phyloP scores from a whole-genome alignment of 1,140 invertebrate genomes.

The Cotesia vestalis region DNA sequence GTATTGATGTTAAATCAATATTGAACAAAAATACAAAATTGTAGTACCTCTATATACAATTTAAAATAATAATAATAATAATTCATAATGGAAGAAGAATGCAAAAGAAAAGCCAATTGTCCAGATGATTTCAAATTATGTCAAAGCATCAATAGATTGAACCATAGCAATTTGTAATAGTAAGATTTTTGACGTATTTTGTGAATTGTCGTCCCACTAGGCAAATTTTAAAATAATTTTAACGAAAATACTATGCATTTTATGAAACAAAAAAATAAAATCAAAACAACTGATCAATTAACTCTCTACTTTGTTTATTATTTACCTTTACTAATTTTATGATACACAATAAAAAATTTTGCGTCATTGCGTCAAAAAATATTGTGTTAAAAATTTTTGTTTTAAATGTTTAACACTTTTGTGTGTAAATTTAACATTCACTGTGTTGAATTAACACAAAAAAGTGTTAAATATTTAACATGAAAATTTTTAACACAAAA shows the following conservation, averaged over 20 bases:
- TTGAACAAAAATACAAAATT: constrained; percentile 24
- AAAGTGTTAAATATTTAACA: too few relatives aligned
- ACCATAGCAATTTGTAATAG: constrained; percentile 7
- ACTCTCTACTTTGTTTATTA: not conserved
- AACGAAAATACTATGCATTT: constrained; percentile 46
- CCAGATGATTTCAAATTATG: constrained; percentile 27
- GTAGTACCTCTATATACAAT: constrained; percentile 23
- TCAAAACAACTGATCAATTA: constrained; percentile 49
- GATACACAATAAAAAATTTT: too few relatives aligned
- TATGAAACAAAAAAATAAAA: constrained; percentile 50
- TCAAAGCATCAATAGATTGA: not conserved
- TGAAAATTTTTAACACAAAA: too few relatives aligned
- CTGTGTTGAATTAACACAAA: too few relatives aligned
- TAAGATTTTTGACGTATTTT: not conserved
- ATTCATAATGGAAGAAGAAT: too few relatives aligned
- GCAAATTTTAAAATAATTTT: not conserved
- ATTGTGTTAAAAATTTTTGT: too few relatives aligned
- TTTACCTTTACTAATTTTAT: not conserved
- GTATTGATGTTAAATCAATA: constrained; percentile 8
- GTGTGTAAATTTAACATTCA: too few relatives aligned
- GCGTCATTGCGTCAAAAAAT: too few relatives aligned
- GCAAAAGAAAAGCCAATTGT: constrained; percentile 23
- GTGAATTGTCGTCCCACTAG: constrained; percentile 16
- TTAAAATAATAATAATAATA: too few relatives aligned
- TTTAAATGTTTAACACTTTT: too few relatives aligned